These are phyloP conservation scores for Sinocyclocheilus anshuiensis DNA, from an alignment of 2,113 vertebrate species.

Conservation along the genomic window DNA sequence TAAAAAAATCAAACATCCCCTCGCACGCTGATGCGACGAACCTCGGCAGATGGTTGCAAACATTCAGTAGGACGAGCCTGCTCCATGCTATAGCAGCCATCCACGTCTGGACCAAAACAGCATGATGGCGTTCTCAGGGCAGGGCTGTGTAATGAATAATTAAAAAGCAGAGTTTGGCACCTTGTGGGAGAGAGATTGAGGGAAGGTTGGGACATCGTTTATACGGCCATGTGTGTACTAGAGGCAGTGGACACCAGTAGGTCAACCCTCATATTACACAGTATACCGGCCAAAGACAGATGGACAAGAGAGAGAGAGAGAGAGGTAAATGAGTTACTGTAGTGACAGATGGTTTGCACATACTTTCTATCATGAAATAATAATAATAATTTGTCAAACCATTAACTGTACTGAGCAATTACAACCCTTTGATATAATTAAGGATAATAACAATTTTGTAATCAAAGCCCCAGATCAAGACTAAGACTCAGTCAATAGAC, in stretches of 20 bases:
- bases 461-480: neutral
- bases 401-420: slow-evolving; percentile 7
- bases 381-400: neutral
- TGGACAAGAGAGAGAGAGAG: slow-evolving; percentile 2
- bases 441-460: neutral
- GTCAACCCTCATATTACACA: slow-evolving; percentile 72
- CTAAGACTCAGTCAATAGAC: too few relatives aligned
- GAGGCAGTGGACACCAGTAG: slow-evolving; percentile 66
- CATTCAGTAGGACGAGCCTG: slow-evolving; percentile 27
- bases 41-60: slow-evolving; percentile 57
- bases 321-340: slow-evolving; percentile 42
- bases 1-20: slow-evolving; percentile 62
- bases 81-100: slow-evolving; percentile 39
- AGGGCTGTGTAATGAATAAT: slow-evolving; percentile 72
- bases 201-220: slow-evolving; percentile 68
- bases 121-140: slow-evolving; percentile 67
- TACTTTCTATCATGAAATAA: neutral
- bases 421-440: neutral
- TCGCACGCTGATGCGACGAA: slow-evolving; percentile 55
- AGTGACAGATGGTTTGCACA: slow-evolving; percentile 56
- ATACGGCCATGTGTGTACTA: slow-evolving; percentile 64
- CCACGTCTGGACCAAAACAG: slow-evolving; percentile 61
- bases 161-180: slow-evolving; percentile 72
- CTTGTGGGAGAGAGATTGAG: slow-evolving; percentile 51
- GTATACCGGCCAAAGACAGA: slow-evolving; percentile 63